Evolutionary conservation across 2,113 vertebrate species (phyloP), one percentile per base, ranked within the genome.

Genomic region (Lepisosteus oculatus): DNA sequence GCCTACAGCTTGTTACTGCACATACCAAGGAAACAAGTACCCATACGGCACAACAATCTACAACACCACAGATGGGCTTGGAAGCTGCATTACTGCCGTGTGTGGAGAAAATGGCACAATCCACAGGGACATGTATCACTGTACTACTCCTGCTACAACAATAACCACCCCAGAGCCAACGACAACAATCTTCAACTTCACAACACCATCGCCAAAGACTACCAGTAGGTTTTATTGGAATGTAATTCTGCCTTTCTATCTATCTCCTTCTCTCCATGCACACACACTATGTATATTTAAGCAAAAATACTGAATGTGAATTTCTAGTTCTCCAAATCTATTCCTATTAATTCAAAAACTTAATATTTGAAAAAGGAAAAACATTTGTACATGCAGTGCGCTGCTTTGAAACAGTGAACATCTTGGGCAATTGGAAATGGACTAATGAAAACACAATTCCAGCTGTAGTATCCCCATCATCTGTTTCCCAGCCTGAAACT

Each of bases 1-100:
- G 71, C 64, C 70, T 77, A 13, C 80, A 97, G 96, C 79, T 70
- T 99, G 97, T 11, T 57, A 69, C 63, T 99, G 97, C 70, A 74
- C 41, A 57, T 83, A 96, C 0, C 85, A 89, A 0, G 92, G 91
- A 2, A 85, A 74, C 67, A 82, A 2, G 2, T 95, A 92, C 79
- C 62, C 62, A 0, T 92, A 90, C 0, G 86, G 89, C 0, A 88
- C 82, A 0, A 78, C 87, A 3, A 88, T 97, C 69, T 98, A 99
- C 80, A 77, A 90, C 73, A 97, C 94, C 0, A 91, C 90, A 0
- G 97, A 98, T 8, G 95, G 95, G 12, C 80, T 79, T 0, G 95
- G 93, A 29, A 80, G 87, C 29, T 99, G 97, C 72, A 91, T 98
- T 41, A 87, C 76, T 0, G 96, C 94, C 65, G 68, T 1, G 9